Conservation (phyloP, 1,140 invertebrate species). For the Atta texana region DNA sequence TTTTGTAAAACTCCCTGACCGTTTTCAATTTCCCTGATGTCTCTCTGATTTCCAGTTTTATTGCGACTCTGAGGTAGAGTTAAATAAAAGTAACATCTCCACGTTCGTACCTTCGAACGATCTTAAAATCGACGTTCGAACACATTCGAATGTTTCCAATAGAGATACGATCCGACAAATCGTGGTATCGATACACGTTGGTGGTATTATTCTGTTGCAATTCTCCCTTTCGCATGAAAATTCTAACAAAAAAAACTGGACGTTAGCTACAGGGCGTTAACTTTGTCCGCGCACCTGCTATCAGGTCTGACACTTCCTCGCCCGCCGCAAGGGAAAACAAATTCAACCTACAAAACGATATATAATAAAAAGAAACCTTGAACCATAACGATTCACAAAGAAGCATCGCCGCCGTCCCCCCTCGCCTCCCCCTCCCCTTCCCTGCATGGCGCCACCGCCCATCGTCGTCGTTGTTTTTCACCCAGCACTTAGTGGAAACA, state of each 20-base stretch:
- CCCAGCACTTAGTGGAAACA: conserved; percentile 58
- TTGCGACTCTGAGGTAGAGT: not conserved
- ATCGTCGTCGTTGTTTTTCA: conserved; percentile 56
- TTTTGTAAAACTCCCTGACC: too few relatives aligned
- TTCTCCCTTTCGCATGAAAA: not conserved
- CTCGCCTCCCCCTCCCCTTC: not conserved
- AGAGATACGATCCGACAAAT: not conserved
- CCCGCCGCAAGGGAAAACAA: conserved; percentile 18
- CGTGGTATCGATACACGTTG: not conserved
- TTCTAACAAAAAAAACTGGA: not conserved
- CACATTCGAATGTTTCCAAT: not conserved
- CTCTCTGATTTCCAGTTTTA: too few relatives aligned
- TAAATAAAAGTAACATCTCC: not conserved
- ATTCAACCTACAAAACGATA: conserved; percentile 30
- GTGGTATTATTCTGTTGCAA: not conserved
- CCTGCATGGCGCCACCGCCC: conserved; percentile 1
- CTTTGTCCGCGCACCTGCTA: conserved; percentile 20
- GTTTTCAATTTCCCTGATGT: too few relatives aligned
- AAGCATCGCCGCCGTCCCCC: conserved; percentile 6
- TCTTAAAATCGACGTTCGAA: not conserved
- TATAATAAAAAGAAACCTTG: conserved; percentile 43
- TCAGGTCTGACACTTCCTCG: conserved; percentile 21
- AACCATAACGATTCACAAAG: conserved; percentile 55
- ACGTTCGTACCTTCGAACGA: not conserved
- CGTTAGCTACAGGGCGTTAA: not conserved